Evolutionary conservation across 2,797 vertebrate species (phyloP).

Genomic region (Diglossa cyanea): DNA sequence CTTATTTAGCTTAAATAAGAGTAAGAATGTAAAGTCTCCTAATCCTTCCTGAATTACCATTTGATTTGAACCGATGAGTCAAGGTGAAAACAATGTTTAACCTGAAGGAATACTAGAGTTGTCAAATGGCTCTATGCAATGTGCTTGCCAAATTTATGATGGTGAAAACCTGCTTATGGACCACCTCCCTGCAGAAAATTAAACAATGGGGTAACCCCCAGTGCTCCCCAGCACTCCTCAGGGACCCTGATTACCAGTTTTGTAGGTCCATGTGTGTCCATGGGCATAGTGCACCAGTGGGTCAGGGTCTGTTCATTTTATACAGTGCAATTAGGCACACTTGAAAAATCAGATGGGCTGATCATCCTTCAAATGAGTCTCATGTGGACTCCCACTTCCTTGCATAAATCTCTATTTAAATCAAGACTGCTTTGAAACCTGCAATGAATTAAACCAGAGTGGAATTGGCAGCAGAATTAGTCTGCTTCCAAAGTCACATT

Average conservation of each 20-base stretch:
- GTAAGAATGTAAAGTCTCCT: not conserved
- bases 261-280: not conserved
- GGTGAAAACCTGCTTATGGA: not conserved
- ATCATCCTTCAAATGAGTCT: not conserved
- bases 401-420: constrained; percentile 19
- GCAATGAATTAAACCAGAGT: not conserved
- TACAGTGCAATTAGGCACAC: not conserved
- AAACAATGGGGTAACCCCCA: not conserved
- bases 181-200: not conserved
- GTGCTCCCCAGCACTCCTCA: not conserved
- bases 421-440: not conserved
- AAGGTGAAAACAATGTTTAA: not conserved
- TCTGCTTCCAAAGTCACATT: not conserved
- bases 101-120: not conserved
- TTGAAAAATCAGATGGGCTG: not conserved
- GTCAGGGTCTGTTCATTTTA: not conserved
- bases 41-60: not conserved
- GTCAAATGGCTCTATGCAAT: not conserved
- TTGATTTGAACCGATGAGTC: not conserved
- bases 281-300: not conserved
- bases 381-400: not conserved
- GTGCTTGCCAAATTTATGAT: not conserved
- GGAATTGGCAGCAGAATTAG: not conserved
- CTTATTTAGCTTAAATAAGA: constrained; percentile 22
- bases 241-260: not conserved